Conservation (phyloP, 2,113 vertebrate species). For the Brachypodius melanocephalos region DNA sequence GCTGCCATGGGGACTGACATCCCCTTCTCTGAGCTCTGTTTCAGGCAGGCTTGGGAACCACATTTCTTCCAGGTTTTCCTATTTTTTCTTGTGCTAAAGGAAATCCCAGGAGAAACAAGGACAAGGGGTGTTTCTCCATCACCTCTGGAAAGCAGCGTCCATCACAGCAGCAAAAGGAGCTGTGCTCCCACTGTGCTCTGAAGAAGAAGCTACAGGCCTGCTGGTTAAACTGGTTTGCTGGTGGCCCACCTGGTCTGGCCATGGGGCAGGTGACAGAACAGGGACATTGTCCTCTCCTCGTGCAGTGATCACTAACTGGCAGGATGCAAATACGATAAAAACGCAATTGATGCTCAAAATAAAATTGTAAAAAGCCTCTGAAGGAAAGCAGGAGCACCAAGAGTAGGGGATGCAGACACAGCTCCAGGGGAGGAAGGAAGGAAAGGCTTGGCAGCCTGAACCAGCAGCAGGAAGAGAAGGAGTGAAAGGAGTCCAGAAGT, state of each 20-base stretch:
- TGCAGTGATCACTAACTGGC: not conserved
- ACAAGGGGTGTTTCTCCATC: not conserved
- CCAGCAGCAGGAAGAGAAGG: not conserved
- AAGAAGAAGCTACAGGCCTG: not conserved
- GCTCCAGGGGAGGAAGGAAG: not conserved
- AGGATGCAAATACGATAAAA: not conserved
- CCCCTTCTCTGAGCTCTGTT: not conserved
- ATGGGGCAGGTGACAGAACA: not conserved
- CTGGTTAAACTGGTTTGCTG: not conserved
- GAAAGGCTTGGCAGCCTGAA: not conserved
- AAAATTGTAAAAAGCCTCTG: not conserved
- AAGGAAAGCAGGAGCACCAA: not conserved
- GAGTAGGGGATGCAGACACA: not conserved
- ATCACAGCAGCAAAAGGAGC: not conserved
- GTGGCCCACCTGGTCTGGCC: not conserved
- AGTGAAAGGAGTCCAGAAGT: not conserved
- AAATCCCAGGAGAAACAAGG: not conserved
- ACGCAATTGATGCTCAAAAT: not conserved
- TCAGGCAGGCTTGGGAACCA: accelerated
- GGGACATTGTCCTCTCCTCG: not conserved
- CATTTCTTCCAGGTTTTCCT: not conserved
- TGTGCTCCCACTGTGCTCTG: not conserved
- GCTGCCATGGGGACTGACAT: accelerated
- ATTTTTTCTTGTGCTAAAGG: not conserved
- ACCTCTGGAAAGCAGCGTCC: not conserved